Base-by-base conservation (phyloP, 2,797 vertebrate species). In the Mus spretus region DNA sequence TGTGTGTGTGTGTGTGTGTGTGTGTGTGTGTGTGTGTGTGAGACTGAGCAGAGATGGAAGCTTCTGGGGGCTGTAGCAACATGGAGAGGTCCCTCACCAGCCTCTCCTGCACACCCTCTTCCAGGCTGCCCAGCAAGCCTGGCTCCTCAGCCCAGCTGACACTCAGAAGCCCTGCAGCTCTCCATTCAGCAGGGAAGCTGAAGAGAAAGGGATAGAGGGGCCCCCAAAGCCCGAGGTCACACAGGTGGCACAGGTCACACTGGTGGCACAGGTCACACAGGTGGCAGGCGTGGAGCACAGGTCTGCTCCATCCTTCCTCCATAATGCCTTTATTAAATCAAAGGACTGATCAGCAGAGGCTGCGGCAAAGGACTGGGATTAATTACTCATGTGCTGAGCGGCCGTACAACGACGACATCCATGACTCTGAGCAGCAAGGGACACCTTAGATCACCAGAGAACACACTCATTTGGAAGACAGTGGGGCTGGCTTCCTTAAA, bases 391-490 rank as follows among this genome's bases (percentile, higher is more conserved):
- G 67, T 7, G 3, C 67, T 12, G 47, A 22, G 47, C 50, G 93
- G 92, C 88, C 72, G 22, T 61, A 91, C 86, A 89, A 92, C 93
- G 87, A 28, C 15, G 22, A 47, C 90, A 90, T 83, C 96, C 34
- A 12, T 22, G 19, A 28, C 50, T 55, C 31, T 28, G 72, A 96
- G 96, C 94, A 94, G 97, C 94, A 81, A 75, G 82, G 37, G 80
- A 97, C 86, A 12, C 19, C 17, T 53, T 0, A 19, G 87, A 82
- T 40, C 82, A 93, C 72, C 97, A 94, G 94, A 96, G 95, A 85
- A 79, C 90, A 97, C 89, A 88, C 94, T 72, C 87, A 57, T 97
- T 98, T 96, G 93, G 96, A 96, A 92, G 90, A 95, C 77, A 97
- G 98, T 61, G 2, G 89, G 70, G 89, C 24, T 84, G 88, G 94